Evolutionary conservation across 2,113 vertebrate genomes (phyloP).

Genomic region (Spermophilus dauricus): DNA sequence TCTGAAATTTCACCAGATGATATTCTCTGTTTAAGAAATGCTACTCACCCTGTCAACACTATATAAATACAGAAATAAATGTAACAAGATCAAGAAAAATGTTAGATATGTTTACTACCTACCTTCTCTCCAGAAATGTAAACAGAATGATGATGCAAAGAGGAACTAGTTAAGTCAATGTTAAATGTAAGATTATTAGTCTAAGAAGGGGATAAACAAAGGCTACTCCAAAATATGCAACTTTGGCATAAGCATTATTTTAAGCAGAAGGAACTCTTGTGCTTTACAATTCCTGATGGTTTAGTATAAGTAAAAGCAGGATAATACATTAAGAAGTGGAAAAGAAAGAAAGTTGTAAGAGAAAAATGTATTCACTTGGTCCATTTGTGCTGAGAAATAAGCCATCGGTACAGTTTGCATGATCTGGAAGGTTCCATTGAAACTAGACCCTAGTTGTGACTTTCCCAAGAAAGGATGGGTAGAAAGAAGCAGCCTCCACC

Average conservation of each 20-base stretch:
- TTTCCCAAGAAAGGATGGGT: not conserved
- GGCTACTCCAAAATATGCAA: not conserved
- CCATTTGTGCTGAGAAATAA: not conserved
- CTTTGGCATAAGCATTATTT: not conserved
- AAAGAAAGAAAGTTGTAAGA: not conserved
- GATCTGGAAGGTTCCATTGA: not conserved
- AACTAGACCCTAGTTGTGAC: not conserved
- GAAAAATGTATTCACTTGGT: not conserved
- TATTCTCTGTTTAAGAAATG: not conserved
- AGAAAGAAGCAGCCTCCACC: accelerated
- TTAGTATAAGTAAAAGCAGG: not conserved
- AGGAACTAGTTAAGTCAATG: not conserved
- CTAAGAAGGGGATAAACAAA: not conserved
- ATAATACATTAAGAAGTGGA: not conserved
- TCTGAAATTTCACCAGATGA: not conserved
- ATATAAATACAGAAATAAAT: not conserved
- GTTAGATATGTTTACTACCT: not conserved
- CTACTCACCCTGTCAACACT: not conserved
- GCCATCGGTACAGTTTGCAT: not conserved
- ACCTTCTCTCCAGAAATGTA: not conserved
- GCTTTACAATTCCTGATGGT: not conserved
- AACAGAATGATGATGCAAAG: not conserved
- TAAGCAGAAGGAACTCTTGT: not conserved
- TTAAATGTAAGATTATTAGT: not conserved
- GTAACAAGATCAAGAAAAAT: not conserved